Evolutionary conservation across 2,113 vertebrate species (phyloP).

Genomic region (Nycticebus coucang): DNA sequence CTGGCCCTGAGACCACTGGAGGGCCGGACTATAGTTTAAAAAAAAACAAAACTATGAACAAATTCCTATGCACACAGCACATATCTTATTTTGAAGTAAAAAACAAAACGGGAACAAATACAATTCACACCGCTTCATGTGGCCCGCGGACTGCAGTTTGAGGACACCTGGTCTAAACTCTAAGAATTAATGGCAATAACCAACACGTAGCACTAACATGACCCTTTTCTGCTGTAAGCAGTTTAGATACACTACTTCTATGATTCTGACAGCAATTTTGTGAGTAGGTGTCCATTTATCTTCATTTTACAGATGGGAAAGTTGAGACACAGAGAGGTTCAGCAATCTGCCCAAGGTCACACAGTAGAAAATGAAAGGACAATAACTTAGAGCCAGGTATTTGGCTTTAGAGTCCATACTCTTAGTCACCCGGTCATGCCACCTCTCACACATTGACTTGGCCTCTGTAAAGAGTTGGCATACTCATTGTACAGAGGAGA

Average conservation of each 20-base stretch:
- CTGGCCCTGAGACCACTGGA: too few species aligned
- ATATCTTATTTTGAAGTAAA: too few species aligned
- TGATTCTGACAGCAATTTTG: background rate
- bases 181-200: background rate
- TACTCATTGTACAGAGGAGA: background rate
- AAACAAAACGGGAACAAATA: too few species aligned
- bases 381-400: background rate
- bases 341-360: background rate
- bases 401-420: background rate
- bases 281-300: background rate
- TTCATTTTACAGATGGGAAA: background rate
- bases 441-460: background rate
- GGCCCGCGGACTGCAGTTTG: too few species aligned
- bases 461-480: background rate
- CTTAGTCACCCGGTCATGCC: background rate
- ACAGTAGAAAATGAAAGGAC: background rate
- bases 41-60: too few species aligned
- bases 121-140: too few species aligned
- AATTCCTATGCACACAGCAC: too few species aligned
- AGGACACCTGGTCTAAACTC: background rate
- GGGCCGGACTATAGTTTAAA: too few species aligned
- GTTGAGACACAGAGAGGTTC: background rate
- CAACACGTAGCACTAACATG: background rate
- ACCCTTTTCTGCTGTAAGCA: background rate
- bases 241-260: background rate